Conservation (phyloP, 2,113 vertebrate species). For the Gambusia affinis region DNA sequence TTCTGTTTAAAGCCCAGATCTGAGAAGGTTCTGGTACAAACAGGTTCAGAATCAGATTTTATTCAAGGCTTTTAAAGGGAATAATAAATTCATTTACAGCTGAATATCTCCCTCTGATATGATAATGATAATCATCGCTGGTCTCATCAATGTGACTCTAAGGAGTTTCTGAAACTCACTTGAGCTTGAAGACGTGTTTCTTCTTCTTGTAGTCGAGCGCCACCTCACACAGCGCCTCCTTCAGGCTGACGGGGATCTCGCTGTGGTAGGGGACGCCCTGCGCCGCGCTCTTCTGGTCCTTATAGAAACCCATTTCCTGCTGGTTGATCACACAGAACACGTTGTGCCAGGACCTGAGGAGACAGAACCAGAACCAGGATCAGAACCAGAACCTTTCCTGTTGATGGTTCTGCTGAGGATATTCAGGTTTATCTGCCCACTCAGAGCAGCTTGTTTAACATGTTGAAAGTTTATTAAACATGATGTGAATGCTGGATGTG, state of each 20-base stretch:
- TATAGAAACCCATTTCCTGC: conserved; percentile 98
- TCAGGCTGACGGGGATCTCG: conserved; percentile 92
- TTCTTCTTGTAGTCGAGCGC: conserved; percentile 98
- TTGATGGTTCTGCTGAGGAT: neutral
- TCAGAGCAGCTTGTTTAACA: too few species aligned
- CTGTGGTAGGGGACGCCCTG: conserved; percentile 97
- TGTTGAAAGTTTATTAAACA: too few species aligned
- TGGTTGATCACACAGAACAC: conserved; percentile 98
- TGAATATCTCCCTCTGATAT: too few species aligned
- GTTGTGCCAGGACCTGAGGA: conserved; percentile 94
- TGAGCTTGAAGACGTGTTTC: conserved; percentile 98
- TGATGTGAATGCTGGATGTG: neutral
- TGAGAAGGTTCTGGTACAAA: too few species aligned
- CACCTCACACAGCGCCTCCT: conserved; percentile 92
- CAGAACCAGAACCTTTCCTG: too few species aligned
- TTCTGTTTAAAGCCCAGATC: neutral
- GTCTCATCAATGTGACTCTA: too few species aligned
- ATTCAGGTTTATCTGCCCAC: neutral
- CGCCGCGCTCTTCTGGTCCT: conserved; percentile 91
- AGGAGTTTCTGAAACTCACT: conserved; percentile 75
- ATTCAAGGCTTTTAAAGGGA: neutral
- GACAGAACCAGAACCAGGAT: neutral
- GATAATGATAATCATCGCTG: too few species aligned
- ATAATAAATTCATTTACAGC: too few species aligned
- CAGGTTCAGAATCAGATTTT: too few species aligned